Conservation (phyloP, 1,140 invertebrate species). For the Cyrtorhinus lividipennis region DNA sequence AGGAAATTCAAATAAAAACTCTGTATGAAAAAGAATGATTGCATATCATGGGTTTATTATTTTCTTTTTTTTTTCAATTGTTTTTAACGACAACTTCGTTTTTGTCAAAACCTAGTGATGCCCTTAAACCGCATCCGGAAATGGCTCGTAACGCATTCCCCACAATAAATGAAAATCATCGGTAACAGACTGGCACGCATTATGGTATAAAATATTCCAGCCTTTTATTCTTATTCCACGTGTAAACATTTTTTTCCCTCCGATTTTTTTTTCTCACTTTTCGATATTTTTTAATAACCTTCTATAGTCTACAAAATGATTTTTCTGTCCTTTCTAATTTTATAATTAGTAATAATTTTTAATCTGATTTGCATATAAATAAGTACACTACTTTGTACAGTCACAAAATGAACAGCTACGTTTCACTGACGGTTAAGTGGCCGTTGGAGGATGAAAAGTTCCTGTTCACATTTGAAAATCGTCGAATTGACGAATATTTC, state of each 20-base stretch:
- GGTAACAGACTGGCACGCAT: slow-evolving; percentile 16
- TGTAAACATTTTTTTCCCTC: not conserved
- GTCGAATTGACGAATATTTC: too few species aligned
- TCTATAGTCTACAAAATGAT: slow-evolving; percentile 15
- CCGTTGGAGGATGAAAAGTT: too few species aligned
- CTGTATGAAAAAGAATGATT: slow-evolving; percentile 17
- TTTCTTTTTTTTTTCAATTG: slow-evolving; percentile 16
- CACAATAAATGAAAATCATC: slow-evolving; percentile 15
- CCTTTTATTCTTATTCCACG: not conserved
- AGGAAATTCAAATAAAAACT: too few species aligned
- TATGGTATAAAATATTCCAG: slow-evolving; percentile 17
- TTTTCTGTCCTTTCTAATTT: slow-evolving; percentile 9
- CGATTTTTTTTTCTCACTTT: slow-evolving; percentile 1
- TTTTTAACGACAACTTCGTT: not conserved
- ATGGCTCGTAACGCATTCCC: slow-evolving; percentile 5
- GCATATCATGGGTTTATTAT: slow-evolving; percentile 20
- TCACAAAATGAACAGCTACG: slow-evolving; percentile 18
- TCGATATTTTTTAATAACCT: slow-evolving; percentile 9
- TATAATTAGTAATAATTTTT: slow-evolving; percentile 7
- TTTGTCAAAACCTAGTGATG: slow-evolving; percentile 5
- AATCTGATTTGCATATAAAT: slow-evolving; percentile 9
- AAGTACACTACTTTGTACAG: slow-evolving; percentile 18
- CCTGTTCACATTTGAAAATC: too few species aligned
- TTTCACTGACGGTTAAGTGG: not conserved
- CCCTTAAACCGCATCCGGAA: slow-evolving; percentile 6